Percentiles rank a stretch among this genome's conserved stretches.
Conservation (phyloP, 2,113 vertebrate species). For the Gavialis gangeticus region DNA sequence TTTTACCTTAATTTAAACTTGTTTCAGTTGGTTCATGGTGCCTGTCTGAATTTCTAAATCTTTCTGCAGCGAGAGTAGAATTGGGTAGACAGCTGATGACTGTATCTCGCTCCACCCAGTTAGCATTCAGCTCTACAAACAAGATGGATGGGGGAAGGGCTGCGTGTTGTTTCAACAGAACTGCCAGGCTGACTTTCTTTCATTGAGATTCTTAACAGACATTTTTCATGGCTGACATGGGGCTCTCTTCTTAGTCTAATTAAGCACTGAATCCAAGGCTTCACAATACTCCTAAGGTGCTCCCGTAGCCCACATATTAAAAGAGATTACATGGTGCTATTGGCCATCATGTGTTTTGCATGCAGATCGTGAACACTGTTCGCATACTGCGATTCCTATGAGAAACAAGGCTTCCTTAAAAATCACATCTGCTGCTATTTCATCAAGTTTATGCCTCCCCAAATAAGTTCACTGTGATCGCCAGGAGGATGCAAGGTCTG, state of each 20-base stretch:
- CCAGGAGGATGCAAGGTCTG: not conserved
- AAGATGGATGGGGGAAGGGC: slow-evolving; percentile 47
- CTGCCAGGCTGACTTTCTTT: slow-evolving; percentile 56
- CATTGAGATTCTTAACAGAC: slow-evolving; percentile 51
- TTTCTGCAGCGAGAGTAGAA: not conserved
- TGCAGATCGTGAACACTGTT: slow-evolving; percentile 21
- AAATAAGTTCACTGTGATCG: slow-evolving; percentile 45
- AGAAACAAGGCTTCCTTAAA: slow-evolving; percentile 50
- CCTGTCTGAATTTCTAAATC: not conserved
- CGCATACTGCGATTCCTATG: not conserved
- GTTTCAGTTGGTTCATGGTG: not conserved
- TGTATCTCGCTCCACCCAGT: slow-evolving; percentile 21
- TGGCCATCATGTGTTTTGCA: not conserved
- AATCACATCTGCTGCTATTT: slow-evolving; percentile 64
- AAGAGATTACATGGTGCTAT: slow-evolving; percentile 47
- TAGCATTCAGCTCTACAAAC: slow-evolving; percentile 59
- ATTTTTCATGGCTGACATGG: slow-evolving; percentile 44
- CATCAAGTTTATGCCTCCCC: slow-evolving; percentile 60
- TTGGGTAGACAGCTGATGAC: slow-evolving; percentile 25
- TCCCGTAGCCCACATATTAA: slow-evolving; percentile 28
- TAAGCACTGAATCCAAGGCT: slow-evolving; percentile 42
- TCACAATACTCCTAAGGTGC: slow-evolving; percentile 60
- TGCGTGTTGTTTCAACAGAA: slow-evolving; percentile 57
- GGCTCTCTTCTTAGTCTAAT: slow-evolving; percentile 43
- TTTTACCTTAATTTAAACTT: not conserved